Conservation (phyloP, 35 echinoderm and acorn worm genomes). For the Diadema setosum region DNA sequence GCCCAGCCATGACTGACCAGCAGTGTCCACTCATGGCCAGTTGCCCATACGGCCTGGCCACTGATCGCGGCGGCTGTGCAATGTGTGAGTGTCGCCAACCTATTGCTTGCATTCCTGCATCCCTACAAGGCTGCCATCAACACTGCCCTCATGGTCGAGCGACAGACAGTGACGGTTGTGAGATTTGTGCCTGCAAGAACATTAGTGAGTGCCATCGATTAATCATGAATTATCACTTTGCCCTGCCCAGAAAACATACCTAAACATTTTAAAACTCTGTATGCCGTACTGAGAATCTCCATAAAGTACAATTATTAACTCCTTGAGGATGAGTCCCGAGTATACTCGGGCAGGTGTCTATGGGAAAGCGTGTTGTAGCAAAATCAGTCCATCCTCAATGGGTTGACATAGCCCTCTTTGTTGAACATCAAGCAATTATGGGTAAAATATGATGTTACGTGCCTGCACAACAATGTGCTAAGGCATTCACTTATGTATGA, state of each 20-base stretch:
- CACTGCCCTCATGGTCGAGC: constrained; percentile 25
- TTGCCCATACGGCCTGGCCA: constrained; percentile 39
- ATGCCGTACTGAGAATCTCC: too few species aligned
- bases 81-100: constrained; percentile 29
- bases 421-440: too few species aligned
- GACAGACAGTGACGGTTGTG: constrained; percentile 37
- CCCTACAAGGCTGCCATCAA: not conserved
- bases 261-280: not conserved
- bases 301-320: too few species aligned
- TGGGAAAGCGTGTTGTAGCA: too few species aligned
- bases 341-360: too few species aligned
- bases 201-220: not conserved
- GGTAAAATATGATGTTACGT: too few species aligned
- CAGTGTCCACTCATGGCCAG: not conserved
- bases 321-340: too few species aligned
- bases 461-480: too few species aligned
- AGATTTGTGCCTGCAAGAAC: constrained; percentile 10
- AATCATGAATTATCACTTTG: not conserved
- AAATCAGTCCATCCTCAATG: too few species aligned
- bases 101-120: not conserved
- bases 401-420: too few species aligned
- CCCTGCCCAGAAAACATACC: not conserved
- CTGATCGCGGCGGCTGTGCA: constrained; percentile 4
- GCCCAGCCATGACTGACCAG: not conserved
- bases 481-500: too few species aligned